These are phyloP conservation scores for Catocala sponsa DNA, from an alignment of 2,888 invertebrate species.

Conservation along the genomic window DNA sequence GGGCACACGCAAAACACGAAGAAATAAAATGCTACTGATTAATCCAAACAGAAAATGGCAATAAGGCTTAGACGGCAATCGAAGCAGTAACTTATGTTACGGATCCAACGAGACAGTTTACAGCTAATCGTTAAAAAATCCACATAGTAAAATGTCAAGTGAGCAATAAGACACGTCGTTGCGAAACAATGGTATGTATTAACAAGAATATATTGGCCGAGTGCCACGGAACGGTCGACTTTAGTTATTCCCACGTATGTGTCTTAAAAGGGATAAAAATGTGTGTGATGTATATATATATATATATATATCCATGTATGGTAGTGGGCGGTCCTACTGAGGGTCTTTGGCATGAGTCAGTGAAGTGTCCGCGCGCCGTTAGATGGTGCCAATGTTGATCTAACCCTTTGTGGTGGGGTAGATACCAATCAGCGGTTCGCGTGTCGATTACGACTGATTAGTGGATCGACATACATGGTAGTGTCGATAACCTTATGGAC, in stretches of 20 bases:
- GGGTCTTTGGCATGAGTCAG: slow-evolving; percentile 65
- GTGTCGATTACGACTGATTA: slow-evolving; percentile 6
- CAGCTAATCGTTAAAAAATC: slow-evolving; percentile 42
- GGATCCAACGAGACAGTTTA: too few species aligned
- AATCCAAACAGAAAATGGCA: too few species aligned
- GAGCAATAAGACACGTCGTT: slow-evolving; percentile 49
- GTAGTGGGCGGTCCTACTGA: slow-evolving; percentile 56
- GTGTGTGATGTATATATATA: slow-evolving; percentile 63
- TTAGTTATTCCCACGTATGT: slow-evolving; percentile 65
- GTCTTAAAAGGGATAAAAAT: slow-evolving; percentile 76
- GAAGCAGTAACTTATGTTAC: too few species aligned
- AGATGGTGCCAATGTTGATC: slow-evolving; percentile 26
- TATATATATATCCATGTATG: slow-evolving; percentile 67
- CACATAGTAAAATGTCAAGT: slow-evolving; percentile 64
- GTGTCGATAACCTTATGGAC: background rate
- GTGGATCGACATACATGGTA: slow-evolving; percentile 19
- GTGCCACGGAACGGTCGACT: slow-evolving; percentile 61
- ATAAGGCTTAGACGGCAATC: too few species aligned
- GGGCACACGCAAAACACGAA: too few species aligned
- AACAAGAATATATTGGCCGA: slow-evolving; percentile 61
- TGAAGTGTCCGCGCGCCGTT: slow-evolving; percentile 33
- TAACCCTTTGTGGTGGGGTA: slow-evolving; percentile 42
- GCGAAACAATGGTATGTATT: slow-evolving; percentile 66
- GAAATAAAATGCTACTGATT: too few species aligned
- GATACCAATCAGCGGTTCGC: slow-evolving; percentile 36